Evolutionary conservation across 2,797 vertebrate genomes (phyloP).

Genomic region (Furcifer pardalis): DNA sequence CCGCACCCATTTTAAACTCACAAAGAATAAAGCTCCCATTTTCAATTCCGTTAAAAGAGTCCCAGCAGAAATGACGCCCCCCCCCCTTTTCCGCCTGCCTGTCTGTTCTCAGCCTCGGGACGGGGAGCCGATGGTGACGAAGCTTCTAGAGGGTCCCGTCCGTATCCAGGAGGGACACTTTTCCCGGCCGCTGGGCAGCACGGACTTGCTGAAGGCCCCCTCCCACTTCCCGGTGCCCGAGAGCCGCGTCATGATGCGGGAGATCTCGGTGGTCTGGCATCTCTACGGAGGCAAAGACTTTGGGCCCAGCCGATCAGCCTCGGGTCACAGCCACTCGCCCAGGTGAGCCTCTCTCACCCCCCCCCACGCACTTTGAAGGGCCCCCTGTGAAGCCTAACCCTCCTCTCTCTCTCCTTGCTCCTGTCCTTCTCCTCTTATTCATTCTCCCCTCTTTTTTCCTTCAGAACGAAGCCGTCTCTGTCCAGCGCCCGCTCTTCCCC

Average conservation of each 20-base stretch:
- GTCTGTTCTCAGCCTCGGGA: constrained; percentile 80
- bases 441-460: fast-evolving
- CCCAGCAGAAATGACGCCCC: no score
- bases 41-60: no score
- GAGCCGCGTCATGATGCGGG: constrained; percentile 86
- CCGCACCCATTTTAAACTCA: no score
- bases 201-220: constrained; percentile 87
- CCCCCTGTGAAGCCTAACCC: no score
- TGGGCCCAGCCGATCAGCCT: constrained; percentile 76
- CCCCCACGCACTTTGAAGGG: no score
- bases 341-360: constrained; percentile 64
- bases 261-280: constrained; percentile 92
- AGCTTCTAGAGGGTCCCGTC: constrained; percentile 81
- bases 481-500: constrained; percentile 81
- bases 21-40: no score
- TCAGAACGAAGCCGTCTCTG: constrained; percentile 58
- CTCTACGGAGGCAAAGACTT: constrained; percentile 92
- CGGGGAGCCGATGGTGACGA: constrained; percentile 88
- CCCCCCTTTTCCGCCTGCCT: background rate
- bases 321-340: constrained; percentile 77
- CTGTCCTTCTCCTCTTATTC: no score
- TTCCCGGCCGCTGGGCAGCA: constrained; percentile 87
- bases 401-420: no score
- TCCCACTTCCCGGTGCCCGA: constrained; percentile 87
- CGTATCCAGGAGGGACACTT: constrained; percentile 86